Base-by-base conservation (phyloP, 1,140 invertebrate genomes). In the Cotesia chilonis region DNA sequence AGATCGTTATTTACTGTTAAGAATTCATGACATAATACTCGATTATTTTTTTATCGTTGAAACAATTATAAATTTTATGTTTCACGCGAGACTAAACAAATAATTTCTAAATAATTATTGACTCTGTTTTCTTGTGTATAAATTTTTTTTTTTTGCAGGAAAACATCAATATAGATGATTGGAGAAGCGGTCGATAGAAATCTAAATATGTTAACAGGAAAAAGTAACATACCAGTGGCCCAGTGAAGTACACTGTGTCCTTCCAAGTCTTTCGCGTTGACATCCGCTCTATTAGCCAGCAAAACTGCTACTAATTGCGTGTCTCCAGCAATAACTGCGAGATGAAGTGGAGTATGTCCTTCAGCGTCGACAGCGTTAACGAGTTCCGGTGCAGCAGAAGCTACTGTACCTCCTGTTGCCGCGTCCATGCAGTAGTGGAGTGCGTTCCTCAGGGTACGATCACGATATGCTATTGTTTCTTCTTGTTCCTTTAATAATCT, bases 241-340 rank as follows among this genome's bases (percentile, higher is more conserved):
- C 98, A 99, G 85, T 99, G 98, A 12, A 98, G 92, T n/a, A 95
- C 93, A 2, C 96, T 97, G 83, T 99, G 98, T 65, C 94, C 92
- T 83, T 99, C 97, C 80, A 95, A 92, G 85, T 99, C 98, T 67
- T 94, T 89, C 47, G 93, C 92, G 82, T 95, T 94, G 57, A 98
- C 91, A 80, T 98, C 93, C 7, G 96, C 96, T 35, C 93, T 92
- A 71, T 93, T 92, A 12, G 92, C 91, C 57, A 96, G 82, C 4
- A 97, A 87, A 36, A 94, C 92, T 68, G 93, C 92, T 57, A 96
- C 92, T 69, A 96, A 89, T 28, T 92, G 91, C 76, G 92, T 91
- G 82, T 95, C 95, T 9, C 96, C 96, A 73, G 95, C 94, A 80
- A 98, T 97, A 52, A 96, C 95, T 52, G 95, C 95, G 75, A 98